Conservation (phyloP, 2,888 invertebrate species). For the Oscheius myriophilus region DNA sequence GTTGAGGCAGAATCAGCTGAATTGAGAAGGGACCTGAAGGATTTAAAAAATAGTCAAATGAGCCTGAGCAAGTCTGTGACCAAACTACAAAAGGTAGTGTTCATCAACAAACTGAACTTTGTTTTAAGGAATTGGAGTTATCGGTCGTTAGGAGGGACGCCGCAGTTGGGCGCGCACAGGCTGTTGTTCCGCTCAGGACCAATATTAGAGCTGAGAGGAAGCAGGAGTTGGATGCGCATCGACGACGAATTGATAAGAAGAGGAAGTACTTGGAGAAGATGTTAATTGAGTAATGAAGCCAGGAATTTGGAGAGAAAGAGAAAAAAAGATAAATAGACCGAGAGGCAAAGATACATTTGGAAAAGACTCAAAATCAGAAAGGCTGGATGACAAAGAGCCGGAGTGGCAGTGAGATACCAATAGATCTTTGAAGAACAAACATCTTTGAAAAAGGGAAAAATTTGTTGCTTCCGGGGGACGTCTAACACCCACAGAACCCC, state of each 20-base stretch:
- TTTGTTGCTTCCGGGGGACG: too few species aligned
- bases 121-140: slow-evolving; percentile 40
- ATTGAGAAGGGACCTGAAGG: slow-evolving; percentile 9
- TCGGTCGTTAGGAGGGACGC: slow-evolving; percentile 42
- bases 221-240: slow-evolving; percentile 35
- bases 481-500: too few species aligned
- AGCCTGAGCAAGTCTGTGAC: slow-evolving; percentile 5
- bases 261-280: slow-evolving; percentile 20
- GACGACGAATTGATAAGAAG: slow-evolving; percentile 34
- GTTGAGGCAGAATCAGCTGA: background rate
- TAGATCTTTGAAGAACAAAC: too few species aligned
- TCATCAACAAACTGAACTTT: too few species aligned
- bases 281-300: slow-evolving; percentile 16
- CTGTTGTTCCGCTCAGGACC: slow-evolving; percentile 40
- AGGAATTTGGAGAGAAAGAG: too few species aligned
- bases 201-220: slow-evolving; percentile 40
- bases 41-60: slow-evolving; percentile 9
- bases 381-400: too few species aligned
- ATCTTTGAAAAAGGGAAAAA: too few species aligned
- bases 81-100: slow-evolving; percentile 21
- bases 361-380: too few species aligned
- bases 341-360: too few species aligned
- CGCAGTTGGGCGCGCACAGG: slow-evolving; percentile 40
- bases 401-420: too few species aligned
- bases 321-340: too few species aligned